Percentiles rank a stretch among this genome's conserved stretches.
These are phyloP conservation scores for Scaptodrosophila lebanonensis DNA, from an alignment of 1,140 invertebrate genomes.

Conservation along the genomic window DNA sequence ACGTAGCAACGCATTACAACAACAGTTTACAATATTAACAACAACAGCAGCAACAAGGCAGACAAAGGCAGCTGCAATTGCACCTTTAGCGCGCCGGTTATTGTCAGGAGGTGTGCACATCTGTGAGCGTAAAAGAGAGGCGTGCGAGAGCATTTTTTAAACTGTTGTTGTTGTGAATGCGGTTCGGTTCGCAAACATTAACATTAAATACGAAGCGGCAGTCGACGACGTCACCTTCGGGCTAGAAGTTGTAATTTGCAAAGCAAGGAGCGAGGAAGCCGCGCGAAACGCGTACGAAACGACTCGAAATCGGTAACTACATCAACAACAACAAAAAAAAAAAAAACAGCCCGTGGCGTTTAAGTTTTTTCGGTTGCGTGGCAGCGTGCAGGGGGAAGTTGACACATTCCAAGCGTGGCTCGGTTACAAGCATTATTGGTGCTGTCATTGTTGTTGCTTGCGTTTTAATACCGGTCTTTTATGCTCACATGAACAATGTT, in stretches of 20 bases:
- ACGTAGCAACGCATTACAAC: not conserved
- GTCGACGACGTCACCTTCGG: conserved; percentile 59
- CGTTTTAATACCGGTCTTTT: conserved; percentile 61
- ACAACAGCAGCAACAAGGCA: conserved; percentile 27
- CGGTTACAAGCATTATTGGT: conserved; percentile 36
- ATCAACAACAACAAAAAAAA: conserved; percentile 40
- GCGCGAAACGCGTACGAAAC: conserved; percentile 45
- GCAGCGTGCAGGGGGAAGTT: conserved; percentile 32
- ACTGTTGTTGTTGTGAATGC: too few relatives aligned
- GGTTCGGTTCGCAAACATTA: conserved; percentile 21
- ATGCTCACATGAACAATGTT: conserved; percentile 43
- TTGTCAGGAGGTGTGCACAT: conserved; percentile 37
- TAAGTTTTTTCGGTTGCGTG: not conserved
- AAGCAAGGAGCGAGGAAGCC: conserved; percentile 68
- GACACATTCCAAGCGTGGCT: conserved; percentile 62
- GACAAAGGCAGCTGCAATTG: conserved; percentile 71
- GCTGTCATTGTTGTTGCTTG: conserved; percentile 22
- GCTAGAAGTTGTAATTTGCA: conserved; percentile 70
- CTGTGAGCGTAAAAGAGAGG: conserved; percentile 1
- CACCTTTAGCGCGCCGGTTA: conserved; percentile 51
- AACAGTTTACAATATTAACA: too few relatives aligned
- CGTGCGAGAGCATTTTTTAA: conserved; percentile 22
- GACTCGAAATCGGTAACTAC: conserved; percentile 34
- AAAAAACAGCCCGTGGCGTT: conserved; percentile 10
- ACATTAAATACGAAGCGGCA: conserved; percentile 27